Conservation (phyloP, 2,888 invertebrate genomes). For the Nipponacmea schrenckii region DNA sequence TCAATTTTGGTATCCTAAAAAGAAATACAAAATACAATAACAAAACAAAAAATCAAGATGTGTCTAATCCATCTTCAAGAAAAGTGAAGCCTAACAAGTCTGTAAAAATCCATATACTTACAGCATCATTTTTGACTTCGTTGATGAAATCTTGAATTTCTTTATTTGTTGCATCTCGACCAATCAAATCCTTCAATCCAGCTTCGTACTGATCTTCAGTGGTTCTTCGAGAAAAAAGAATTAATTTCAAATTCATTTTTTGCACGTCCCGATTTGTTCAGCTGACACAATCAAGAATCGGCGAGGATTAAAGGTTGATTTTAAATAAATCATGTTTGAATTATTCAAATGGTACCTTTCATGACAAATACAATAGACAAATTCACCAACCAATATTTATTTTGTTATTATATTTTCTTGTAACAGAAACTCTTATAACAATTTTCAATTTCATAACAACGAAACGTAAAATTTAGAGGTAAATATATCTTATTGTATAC, state of each 20-base stretch:
- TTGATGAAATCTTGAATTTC: conserved; percentile 30
- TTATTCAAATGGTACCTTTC: too few species aligned
- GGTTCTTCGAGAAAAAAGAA: not conserved
- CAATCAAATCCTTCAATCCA: conserved; percentile 25
- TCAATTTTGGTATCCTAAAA: not conserved
- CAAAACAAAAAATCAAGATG: not conserved
- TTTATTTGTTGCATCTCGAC: conserved; percentile 23
- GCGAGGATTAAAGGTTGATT: too few species aligned
- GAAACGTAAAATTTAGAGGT: too few species aligned
- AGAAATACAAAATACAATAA: not conserved
- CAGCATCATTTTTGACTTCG: conserved; percentile 26
- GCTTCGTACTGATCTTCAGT: conserved; percentile 21
- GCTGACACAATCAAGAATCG: too few species aligned
- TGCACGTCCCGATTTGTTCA: too few species aligned
- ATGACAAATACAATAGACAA: too few species aligned
- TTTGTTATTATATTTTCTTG: too few species aligned
- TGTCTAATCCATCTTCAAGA: not conserved
- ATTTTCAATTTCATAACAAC: too few species aligned
- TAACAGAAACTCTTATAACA: too few species aligned
- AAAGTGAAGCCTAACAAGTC: not conserved
- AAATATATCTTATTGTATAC: not conserved
- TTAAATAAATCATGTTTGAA: too few species aligned
- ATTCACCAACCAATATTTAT: too few species aligned
- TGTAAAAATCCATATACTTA: not conserved
- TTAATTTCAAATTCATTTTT: not conserved